These are phyloP conservation scores for Platycnemis pennipes DNA, from an alignment of 2,888 invertebrate species.

Conservation along the genomic window DNA sequence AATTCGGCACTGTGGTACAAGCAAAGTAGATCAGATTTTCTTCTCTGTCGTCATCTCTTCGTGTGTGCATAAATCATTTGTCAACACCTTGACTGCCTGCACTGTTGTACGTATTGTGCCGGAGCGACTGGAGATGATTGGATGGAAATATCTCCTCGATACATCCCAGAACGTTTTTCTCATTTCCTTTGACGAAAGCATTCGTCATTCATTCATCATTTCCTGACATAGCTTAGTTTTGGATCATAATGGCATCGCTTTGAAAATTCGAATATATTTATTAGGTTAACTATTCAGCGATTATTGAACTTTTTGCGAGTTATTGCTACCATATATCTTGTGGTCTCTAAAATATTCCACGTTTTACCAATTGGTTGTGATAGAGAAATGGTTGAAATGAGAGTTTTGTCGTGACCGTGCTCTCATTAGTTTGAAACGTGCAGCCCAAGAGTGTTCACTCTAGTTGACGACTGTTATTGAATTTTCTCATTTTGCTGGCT, in stretches of 20 bases:
- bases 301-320: too few relatives aligned
- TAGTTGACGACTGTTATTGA: background rate
- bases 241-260: too few relatives aligned
- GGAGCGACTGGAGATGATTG: background rate
- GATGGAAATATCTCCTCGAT: background rate
- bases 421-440: background rate
- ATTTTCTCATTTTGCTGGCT: background rate
- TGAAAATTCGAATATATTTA: too few relatives aligned
- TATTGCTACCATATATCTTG: too few relatives aligned
- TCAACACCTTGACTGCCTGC: background rate
- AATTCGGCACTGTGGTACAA: background rate
- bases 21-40: background rate
- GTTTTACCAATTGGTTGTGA: background rate
- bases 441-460: background rate
- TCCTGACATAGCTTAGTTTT: too few relatives aligned
- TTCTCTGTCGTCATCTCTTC: background rate
- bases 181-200: background rate
- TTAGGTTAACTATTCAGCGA: too few relatives aligned
- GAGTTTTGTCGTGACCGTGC: background rate
- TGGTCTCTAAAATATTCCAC: too few relatives aligned
- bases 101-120: background rate
- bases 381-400: background rate
- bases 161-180: background rate
- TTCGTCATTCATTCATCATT: too few relatives aligned
- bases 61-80: background rate